phyloP scores from a whole-genome alignment of 2,113 vertebrate species.

The Erpornis zantholeuca region DNA sequence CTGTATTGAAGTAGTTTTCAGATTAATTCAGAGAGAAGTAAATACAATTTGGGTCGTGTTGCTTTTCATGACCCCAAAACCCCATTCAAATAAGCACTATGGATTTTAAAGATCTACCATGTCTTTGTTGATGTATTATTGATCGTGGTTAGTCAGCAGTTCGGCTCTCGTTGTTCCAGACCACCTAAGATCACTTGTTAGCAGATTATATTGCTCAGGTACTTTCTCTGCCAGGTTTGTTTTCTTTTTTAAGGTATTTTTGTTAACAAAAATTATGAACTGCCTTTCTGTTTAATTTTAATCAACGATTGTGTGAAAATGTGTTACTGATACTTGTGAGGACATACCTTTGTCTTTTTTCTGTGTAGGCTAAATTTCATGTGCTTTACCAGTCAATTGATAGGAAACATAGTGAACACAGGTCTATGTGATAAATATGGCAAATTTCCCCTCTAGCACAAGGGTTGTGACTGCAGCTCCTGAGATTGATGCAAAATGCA shows the following conservation, averaged over 20 bases:
- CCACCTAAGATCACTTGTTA: neutral
- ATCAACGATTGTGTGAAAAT: neutral
- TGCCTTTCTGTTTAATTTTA: neutral
- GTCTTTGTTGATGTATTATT: conserved; percentile 37
- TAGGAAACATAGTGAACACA: neutral
- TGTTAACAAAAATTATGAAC: neutral
- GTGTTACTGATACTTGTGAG: neutral
- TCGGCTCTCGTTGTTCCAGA: neutral
- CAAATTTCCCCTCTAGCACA: neutral
- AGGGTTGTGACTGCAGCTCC: neutral
- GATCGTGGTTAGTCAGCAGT: conserved; percentile 39
- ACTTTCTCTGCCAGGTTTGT: neutral
- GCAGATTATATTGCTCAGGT: neutral
- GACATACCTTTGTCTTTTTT: neutral
- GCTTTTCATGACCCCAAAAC: neutral
- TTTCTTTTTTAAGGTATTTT: neutral
- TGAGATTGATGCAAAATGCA: neutral
- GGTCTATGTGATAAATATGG: neutral
- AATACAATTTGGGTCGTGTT: conserved; percentile 23
- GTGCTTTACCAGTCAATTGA: neutral
- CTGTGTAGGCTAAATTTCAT: neutral
- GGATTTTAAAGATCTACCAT: conserved; percentile 29
- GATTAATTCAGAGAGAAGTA: conserved; percentile 25
- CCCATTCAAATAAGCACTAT: conserved; percentile 3
- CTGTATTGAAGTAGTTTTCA: neutral